Evolutionary conservation across 1,140 invertebrate genomes (phyloP), one percentile per base, ranked within the genome.

Genomic region (Tachypleus tridentatus): DNA sequence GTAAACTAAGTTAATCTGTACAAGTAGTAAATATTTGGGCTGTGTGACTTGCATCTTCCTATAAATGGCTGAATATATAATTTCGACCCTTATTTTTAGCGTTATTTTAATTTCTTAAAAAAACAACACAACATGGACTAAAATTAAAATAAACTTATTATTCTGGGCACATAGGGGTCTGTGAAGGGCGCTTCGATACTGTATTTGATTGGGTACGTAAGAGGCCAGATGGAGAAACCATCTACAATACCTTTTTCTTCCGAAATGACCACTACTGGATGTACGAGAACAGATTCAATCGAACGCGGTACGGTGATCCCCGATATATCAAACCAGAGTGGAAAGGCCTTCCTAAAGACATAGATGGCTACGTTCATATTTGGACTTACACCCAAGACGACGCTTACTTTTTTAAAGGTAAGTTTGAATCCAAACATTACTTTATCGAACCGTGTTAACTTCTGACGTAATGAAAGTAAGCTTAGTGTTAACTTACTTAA

Each of bases 211-310:
- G 76, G 73, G 73, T 79, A 8, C 64, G 77, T 5, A 72, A 71
- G 56, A 69, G 72, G 4, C 70, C 71, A 3, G 74, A 77, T 67
- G 29, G 29, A 29, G 64, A 68, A 29, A 73, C 74, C 57, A 74
- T 77, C 58, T 79, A 74, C 68, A 79, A 78, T 69, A 78, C 77
- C 49, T 79, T 75, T 72, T 77, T 79, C 70, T 77, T 79, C 71
- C 73, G 77, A 7, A 69, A 69, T 6, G 73, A 76, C 67, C 72
- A 74, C 57, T 77, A 75, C 70, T 79, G 78, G 78, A 78, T 78
- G 76, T 79, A 79, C 63, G 76, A 77, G 65, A 79, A 79, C 66
- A 74, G 74, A 60, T 74, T 71, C 66, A 76, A 76, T 67, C 64
- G 78, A 53, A 76, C 77, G 3, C 69, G 77, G 5, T 78, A 76